phyloP scores from a whole-genome alignment of 1,140 invertebrate genomes.

The Drosophila mojavensis region DNA sequence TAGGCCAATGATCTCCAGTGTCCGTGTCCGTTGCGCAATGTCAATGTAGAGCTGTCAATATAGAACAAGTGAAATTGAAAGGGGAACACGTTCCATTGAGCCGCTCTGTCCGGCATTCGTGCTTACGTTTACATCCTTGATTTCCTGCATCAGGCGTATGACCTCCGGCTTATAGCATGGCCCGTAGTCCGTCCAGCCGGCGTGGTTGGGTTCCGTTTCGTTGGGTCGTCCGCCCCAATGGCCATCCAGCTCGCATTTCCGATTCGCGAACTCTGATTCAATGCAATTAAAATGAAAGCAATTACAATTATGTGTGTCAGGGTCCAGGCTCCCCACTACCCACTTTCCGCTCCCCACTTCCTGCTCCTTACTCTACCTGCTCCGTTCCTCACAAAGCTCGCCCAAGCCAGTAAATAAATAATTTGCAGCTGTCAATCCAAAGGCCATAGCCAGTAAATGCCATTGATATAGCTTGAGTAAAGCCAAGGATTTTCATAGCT shows the following conservation, averaged over 20 bases:
- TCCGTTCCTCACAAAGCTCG: neutral
- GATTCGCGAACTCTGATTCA: slow-evolving; percentile 89
- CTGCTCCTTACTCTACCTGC: neutral
- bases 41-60: slow-evolving; percentile 78
- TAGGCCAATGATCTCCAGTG: slow-evolving; percentile 92
- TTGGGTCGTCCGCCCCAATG: slow-evolving; percentile 88
- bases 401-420: neutral
- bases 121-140: slow-evolving; percentile 84
- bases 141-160: slow-evolving; percentile 87
- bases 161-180: slow-evolving; percentile 92
- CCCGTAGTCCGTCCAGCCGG: slow-evolving; percentile 95
- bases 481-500: too few relatives aligned
- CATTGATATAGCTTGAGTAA: too few relatives aligned
- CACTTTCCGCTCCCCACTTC: too few relatives aligned
- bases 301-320: slow-evolving; percentile 18
- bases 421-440: neutral
- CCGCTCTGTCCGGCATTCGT: too few relatives aligned
- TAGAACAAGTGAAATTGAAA: neutral
- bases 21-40: slow-evolving; percentile 90
- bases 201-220: slow-evolving; percentile 67
- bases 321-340: neutral
- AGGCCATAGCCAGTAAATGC: neutral
- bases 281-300: neutral
- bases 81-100: too few relatives aligned
- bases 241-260: slow-evolving; percentile 89